These are phyloP conservation scores for Lordiphosa mommai DNA, from an alignment of 1,140 invertebrate genomes.

Conservation along the genomic window DNA sequence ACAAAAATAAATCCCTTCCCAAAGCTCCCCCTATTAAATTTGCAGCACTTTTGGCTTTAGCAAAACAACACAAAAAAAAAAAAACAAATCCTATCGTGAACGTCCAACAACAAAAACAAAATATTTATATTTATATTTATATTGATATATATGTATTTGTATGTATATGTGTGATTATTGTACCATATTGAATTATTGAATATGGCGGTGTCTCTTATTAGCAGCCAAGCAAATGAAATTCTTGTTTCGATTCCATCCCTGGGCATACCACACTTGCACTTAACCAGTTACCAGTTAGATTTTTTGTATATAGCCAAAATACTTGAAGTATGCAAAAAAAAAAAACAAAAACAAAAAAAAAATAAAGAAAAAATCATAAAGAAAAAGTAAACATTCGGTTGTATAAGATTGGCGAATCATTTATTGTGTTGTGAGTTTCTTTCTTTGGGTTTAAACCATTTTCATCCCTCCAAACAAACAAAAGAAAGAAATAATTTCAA, in stretches of 20 bases:
- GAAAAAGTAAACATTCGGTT: not conserved
- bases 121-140: conserved; percentile 1
- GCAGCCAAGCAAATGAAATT: no score
- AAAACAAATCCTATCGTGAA: conserved; percentile 8
- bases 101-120: conserved; percentile 18
- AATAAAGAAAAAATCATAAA: conserved; percentile 1
- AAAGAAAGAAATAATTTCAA: conserved; percentile 9
- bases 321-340: conserved; percentile 8
- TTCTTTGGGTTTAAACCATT: no score
- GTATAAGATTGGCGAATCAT: no score
- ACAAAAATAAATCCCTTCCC: not conserved
- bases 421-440: no score
- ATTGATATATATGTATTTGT: conserved; percentile 5
- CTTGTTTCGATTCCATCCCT: conserved; percentile 9
- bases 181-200: no score
- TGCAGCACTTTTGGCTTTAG: not conserved
- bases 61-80: not conserved
- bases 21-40: not conserved
- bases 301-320: conserved; percentile 1
- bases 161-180: conserved; percentile 6
- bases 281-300: conserved; percentile 6
- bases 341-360: not conserved
- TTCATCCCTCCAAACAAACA: not conserved
- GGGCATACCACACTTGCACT: conserved; percentile 9
- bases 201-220: no score